Base-by-base conservation (phyloP, 2,888 invertebrate species). In the Melieria omissa region DNA sequence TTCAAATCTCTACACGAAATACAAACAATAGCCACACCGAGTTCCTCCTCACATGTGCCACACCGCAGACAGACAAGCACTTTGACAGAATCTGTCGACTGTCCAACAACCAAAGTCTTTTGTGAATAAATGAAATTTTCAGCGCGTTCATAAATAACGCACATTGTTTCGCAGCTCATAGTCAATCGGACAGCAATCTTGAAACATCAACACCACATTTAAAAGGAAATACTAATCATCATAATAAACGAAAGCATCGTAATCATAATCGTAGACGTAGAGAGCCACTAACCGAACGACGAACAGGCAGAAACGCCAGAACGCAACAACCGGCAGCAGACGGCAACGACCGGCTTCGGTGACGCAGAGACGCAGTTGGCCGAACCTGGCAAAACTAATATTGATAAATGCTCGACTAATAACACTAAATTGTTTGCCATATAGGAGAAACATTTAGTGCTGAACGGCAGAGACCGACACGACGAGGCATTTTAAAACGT, bases 371-470 rank as follows among this genome's bases (percentile, higher is more conserved):
- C n/a, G n/a, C n/a, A n/a, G n/a, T n/a, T n/a, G n/a, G n/a, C n/a
- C n/a, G n/a, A 29, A 29, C 2, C 29, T 29, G 29, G 29, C 10
- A n/a, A 12, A 65, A 5, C 44, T 58, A 46, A 57, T 67, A 69
- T 75, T 74, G 71, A 74, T 74, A 74, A 75, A 72, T 73, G 74
- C 62, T 46, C 62, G 54, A 63, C 73, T 74, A 73, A 77, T 74
- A 75, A 75, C 65, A 71, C 73, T 74, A 75, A 75, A 75, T 73
- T 77, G 74, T 71, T 62, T 63, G 54, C 73, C 75, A 73, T 73
- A 76, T 76, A 73, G 70, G 74, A 46, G 45, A 9, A 16, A 16
- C 45, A 45, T 14, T 61, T 46, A 61, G 4, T 60, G 45, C 42
- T 44, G n/a, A 3, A 7, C 16, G n/a, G 7, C 54, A 55, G 41